Evolutionary conservation across 2,888 invertebrate genomes (phyloP).

Genomic region (Papilio protenor): DNA sequence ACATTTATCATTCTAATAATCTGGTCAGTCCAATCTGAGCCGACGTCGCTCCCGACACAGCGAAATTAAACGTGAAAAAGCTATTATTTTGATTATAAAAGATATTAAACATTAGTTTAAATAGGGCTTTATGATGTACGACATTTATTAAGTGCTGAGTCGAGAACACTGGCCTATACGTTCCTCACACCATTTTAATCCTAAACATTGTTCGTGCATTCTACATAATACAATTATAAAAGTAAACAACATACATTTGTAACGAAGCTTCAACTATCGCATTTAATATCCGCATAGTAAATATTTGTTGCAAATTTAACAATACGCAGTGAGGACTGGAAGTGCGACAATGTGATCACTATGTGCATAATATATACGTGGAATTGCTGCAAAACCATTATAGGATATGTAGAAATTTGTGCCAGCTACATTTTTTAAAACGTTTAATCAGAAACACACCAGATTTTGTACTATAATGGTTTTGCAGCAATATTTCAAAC

Average conservation of each 20-base stretch:
- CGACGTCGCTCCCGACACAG: constrained; percentile 71
- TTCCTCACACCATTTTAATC: constrained; percentile 57
- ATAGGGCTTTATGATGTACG: constrained; percentile 42
- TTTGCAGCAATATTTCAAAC: neutral
- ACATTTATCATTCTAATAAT: constrained; percentile 72
- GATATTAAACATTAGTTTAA: constrained; percentile 4
- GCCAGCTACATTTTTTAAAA: neutral
- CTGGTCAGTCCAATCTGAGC: constrained; percentile 78
- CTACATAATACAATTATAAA: constrained; percentile 37
- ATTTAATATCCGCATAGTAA: constrained; percentile 21
- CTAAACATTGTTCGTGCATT: constrained; percentile 47
- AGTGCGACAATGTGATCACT: constrained; percentile 26
- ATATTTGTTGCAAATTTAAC: constrained; percentile 13
- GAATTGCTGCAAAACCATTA: constrained; percentile 22
- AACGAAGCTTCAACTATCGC: constrained; percentile 45
- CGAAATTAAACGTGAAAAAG: constrained; percentile 54
- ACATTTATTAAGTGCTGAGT: constrained; percentile 56
- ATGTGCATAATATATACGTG: constrained; percentile 34
- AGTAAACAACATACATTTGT: constrained; percentile 55
- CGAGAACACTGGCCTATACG: constrained; percentile 64
- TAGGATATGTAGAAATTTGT: constrained; percentile 15
- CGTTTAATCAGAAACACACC: neutral
- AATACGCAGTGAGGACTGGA: constrained; percentile 29
- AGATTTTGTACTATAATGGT: constrained; percentile 15
- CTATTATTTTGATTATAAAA: constrained; percentile 36